Evolutionary conservation across 2,888 invertebrate species (phyloP), one percentile per base, ranked within the genome.

Genomic region (Dicyrtoma fusca): DNA sequence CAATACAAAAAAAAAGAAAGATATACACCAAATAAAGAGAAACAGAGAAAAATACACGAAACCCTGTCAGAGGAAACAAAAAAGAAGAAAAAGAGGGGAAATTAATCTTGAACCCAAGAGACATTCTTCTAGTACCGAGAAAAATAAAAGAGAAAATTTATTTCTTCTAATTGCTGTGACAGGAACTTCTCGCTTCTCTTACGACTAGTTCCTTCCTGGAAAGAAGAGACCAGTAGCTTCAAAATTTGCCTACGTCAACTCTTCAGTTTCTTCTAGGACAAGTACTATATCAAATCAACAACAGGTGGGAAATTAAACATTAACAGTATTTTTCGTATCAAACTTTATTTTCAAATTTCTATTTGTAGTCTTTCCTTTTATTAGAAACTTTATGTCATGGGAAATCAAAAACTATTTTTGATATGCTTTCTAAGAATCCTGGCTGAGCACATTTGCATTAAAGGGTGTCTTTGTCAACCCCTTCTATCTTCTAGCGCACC

Each of bases 281-380:
- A 55, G 3, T 13, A 55, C 17, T 19, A 62, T 21, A 62, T 21
- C 42, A 34, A 62, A 11, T 44, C 47, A 44, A 63, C 63, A 19
- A 63, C 63, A 63, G 63, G 63, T 63, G 63, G 63, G 63, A 42
- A 45, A 42, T 44, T 62, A n/a, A 25, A 14, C 26, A 25, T 57
- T 25, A 57, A 23, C 13, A 14, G 8, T 57, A 14, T 6, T 3
- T 49, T 49, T 11, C 14, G n/a, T n/a, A n/a, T 17, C 17, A 17
- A 49, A 49, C 49, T n/a, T 49, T 55, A 55, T 25, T 55, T 55
- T 21, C 44, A 21, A 10, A 11, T 62, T 62, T 42, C 17, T 61
- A 23, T 5, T 57, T 57, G 4, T 34, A 34, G 34, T 34, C 8
- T 34, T 34, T 34, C 34, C 3, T n/a, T n/a, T n/a, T 5, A 34